Evolutionary conservation across 2,113 vertebrate species (phyloP).

Genomic region (Bubalus kerabau): DNA sequence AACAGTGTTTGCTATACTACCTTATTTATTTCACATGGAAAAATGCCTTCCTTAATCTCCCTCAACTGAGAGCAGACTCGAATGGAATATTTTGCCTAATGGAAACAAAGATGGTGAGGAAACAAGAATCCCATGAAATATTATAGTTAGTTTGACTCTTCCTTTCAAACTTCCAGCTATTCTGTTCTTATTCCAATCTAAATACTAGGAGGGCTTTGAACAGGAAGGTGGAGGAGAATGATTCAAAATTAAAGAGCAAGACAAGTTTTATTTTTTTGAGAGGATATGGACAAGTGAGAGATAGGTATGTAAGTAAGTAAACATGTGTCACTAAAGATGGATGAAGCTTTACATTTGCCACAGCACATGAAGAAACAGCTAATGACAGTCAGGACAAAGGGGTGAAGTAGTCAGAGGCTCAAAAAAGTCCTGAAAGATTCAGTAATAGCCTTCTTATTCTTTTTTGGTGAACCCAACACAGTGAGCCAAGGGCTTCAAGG

Average conservation of each 20-base stretch:
- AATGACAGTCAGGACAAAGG: background rate
- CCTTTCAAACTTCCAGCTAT: background rate
- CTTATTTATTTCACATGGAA: background rate
- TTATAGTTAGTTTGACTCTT: background rate
- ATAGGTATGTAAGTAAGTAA: constrained; percentile 26
- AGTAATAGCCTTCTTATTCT: background rate
- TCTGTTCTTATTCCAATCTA: background rate
- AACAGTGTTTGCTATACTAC: background rate
- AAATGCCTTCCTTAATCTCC: background rate
- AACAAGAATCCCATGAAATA: background rate
- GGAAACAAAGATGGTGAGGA: background rate
- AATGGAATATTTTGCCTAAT: background rate
- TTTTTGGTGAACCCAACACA: background rate
- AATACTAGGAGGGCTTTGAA: background rate
- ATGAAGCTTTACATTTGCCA: background rate
- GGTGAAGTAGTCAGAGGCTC: background rate
- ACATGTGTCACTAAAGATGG: background rate
- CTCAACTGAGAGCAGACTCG: background rate
- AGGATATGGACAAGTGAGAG: background rate
- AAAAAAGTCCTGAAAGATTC: background rate
- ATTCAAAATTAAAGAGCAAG: constrained; percentile 14
- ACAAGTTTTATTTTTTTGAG: constrained; percentile 8
- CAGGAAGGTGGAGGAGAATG: background rate
- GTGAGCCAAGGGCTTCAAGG: background rate
- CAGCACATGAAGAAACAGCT: background rate